Base-by-base conservation (phyloP, 2,888 invertebrate genomes). In the Idaea straminata region DNA sequence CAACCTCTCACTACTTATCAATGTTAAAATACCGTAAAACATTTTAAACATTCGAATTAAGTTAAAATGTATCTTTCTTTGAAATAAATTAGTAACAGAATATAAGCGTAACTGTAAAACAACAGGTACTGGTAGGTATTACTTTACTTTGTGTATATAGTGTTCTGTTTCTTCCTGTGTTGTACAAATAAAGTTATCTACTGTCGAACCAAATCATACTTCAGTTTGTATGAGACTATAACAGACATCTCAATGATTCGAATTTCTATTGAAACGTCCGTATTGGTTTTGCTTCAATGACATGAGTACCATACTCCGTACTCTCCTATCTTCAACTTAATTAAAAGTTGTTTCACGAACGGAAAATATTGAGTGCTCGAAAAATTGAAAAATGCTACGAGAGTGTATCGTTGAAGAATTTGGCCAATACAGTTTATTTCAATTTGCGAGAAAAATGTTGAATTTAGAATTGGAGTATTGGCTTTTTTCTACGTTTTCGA, bases 321-420 rank as follows among this genome's bases (percentile, higher is more conserved):
- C 10, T 47, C 47, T 13, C 47, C 47, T 47, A 13, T 47, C 47
- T 58, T 34, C 16, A 34, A 59, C 6, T 59, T 59, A 59, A 59
- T 59, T 59, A 59, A 59, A 59, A 59, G 6, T 59, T 59, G 16
- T 59, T 59, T 3, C 59, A 59, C 59, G 59, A 34, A 59, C 16
- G 59, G 34, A 59, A 58, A 34, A 59, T 59, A 59, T 59, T 59
- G 16, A 34, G 16, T 25, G 59, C 16, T 59, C 59, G 10, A 34
- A 13, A 59, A 59, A 59, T 34, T 59, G 59, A 34, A 59, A 16
- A 16, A 10, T 34, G 4, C 34, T 16, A 7, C 13, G 3, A 59
- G 34, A 34, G 25, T 34, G 34, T 25, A 34, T 58, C 6, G 59
- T 34, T 34, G 10, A 34, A 6, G 16, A 10, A 59, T 34, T 4